A percentile compares a stretch with the other conserved stretches of the same genome.
Evolutionary conservation across 2,888 invertebrate species (phyloP).

Genomic region (Cantharis flavilabris): DNA sequence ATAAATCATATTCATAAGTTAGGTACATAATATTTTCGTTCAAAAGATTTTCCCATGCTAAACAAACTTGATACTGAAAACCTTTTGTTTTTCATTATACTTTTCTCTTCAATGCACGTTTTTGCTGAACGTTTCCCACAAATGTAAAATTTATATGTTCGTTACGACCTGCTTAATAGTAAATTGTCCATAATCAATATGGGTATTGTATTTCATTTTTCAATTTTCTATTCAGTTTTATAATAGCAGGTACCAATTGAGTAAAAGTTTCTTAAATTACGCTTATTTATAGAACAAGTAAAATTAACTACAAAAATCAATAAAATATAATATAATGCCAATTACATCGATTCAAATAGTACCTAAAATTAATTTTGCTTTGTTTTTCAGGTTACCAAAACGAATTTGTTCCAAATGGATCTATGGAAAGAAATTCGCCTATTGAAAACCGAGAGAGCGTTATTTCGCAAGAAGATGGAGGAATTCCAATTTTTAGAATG

Average conservation of each 20-base stretch:
- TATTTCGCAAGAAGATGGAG: slow-evolving; percentile 36
- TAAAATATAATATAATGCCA: neutral
- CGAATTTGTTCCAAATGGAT: slow-evolving; percentile 44
- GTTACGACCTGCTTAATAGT: neutral
- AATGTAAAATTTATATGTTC: neutral
- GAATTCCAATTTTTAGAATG: slow-evolving; percentile 55
- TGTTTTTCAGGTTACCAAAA: slow-evolving; percentile 41
- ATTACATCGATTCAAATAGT: neutral
- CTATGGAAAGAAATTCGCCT: slow-evolving; percentile 30
- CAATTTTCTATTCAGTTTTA: neutral
- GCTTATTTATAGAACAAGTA: neutral
- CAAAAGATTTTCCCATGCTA: neutral
- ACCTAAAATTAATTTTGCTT: neutral
- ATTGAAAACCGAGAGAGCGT: slow-evolving; percentile 30
- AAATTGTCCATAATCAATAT: neutral
- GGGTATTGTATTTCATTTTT: neutral
- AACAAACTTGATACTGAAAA: neutral
- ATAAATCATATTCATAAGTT: neutral
- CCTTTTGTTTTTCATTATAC: neutral
- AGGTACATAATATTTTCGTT: neutral
- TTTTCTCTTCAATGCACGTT: neutral
- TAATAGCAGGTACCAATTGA: neutral
- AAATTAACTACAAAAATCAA: neutral
- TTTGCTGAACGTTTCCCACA: neutral
- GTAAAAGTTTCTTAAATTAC: neutral